Base-by-base conservation (phyloP, 2,113 vertebrate genomes). In the Machaerirhynchus nigripectus region DNA sequence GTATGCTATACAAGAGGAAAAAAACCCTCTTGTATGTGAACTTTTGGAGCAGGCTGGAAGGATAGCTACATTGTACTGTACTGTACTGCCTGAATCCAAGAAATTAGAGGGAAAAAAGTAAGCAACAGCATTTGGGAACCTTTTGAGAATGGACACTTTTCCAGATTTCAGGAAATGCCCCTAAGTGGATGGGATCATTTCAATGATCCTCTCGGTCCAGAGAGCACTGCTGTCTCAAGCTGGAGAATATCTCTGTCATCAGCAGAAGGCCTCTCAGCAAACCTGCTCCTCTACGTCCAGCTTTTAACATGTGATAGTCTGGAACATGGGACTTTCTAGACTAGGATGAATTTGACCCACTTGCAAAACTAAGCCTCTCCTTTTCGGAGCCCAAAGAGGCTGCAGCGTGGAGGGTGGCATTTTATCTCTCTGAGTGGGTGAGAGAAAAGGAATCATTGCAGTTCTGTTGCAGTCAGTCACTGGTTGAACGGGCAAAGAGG, bases 41-140 rank as follows among this genome's bases (percentile, higher is more conserved):
- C 12, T 50, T 71, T 80, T 77, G 81, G 74, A 91, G 57, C 49
- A 87, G 74, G 19, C 80, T 89, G 73, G 56, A 91, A 82, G 64
- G 64, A 78, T 56, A 75, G 9, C 44, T 69, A 68, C 65, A 23
- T 60, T 79, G 87, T 0, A 46, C n/a, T n/a, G 55, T 46, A 7
- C 40, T 89, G 83, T 55, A 7, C 37, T 89, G 83, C 71, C 37
- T 68, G 37, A 78, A 60, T 82, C 46, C 49, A 73, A 90, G 13
- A 46, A 67, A 40, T 69, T 13, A 44, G 75, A 84, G 47, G 13
- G 35, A 56, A 60, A 70, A 47, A 40, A 65, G 30, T 18, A 53
- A 67, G 15, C 39, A 53, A 42, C 13, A 65, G 40, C 59, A 53
- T 94, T 92, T 84, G 64, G 87, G 52, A 84, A 44, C 31, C 44